Conservation (phyloP, 1,140 invertebrate species). For the Pseudachorutes palmiensis region DNA sequence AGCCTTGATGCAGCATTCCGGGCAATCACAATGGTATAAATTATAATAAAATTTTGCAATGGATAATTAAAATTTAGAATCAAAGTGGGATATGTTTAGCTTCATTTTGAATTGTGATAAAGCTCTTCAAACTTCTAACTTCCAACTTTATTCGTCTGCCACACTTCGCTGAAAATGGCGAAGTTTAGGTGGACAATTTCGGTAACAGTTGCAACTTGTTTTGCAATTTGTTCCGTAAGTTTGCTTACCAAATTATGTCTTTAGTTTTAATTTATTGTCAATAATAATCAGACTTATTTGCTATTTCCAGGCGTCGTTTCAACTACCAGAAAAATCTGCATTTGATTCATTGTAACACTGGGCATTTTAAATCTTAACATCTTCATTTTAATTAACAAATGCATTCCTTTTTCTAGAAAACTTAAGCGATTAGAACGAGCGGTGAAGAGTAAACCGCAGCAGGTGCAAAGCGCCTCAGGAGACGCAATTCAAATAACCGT, state of each 20-base stretch:
- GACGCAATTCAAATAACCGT: conserved; percentile 6
- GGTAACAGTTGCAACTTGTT: neutral
- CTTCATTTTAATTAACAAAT: neutral
- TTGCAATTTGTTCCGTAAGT: neutral
- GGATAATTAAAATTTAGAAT: no score
- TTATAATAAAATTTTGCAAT: no score
- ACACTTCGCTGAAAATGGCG: neutral
- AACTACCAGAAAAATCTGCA: neutral
- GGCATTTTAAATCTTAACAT: neutral
- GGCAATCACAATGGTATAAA: no score
- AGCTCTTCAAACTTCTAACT: no score
- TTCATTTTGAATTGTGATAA: no score
- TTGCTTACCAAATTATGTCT: neutral
- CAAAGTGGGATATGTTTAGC: no score
- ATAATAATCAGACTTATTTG: neutral
- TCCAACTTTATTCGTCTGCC: no score
- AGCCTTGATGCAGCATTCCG: no score
- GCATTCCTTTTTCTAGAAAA: neutral
- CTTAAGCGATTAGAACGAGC: neutral
- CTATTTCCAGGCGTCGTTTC: neutral
- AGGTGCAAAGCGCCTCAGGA: neutral
- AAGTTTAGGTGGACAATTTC: neutral
- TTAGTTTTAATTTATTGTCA: neutral
- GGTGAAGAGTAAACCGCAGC: neutral
- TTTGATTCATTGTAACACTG: neutral